phyloP scores from a whole-genome alignment of 2,113 vertebrate genomes.

The Podarcis raffonei region DNA sequence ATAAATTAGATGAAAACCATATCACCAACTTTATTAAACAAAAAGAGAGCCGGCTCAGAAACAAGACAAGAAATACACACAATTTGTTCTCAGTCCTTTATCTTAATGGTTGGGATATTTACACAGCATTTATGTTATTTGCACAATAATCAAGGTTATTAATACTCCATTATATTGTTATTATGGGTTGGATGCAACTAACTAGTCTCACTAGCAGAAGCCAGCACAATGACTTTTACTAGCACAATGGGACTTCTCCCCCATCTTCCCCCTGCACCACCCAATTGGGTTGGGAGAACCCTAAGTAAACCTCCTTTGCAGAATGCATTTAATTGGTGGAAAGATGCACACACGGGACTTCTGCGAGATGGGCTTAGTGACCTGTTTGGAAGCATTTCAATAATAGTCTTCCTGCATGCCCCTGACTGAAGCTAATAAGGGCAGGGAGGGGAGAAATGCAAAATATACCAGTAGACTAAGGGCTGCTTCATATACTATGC shows the following conservation, averaged over 20 bases:
- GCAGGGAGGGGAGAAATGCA: not conserved
- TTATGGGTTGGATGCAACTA: too few relatives aligned
- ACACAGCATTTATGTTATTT: not conserved
- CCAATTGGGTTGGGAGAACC: too few relatives aligned
- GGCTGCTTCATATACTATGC: not conserved
- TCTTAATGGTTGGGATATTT: not conserved
- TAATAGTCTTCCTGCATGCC: not conserved
- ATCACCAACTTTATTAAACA: not conserved
- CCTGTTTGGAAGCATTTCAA: not conserved
- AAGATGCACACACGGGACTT: too few relatives aligned
- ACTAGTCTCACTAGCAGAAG: too few relatives aligned
- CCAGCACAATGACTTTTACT: too few relatives aligned
- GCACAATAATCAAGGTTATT: slow-evolving; percentile 26
- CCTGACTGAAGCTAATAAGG: not conserved
- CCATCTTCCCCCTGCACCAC: too few relatives aligned
- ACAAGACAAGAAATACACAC: not conserved
- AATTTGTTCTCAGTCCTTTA: not conserved
- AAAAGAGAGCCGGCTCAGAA: not conserved
- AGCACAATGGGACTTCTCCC: too few relatives aligned
- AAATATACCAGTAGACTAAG: not conserved
- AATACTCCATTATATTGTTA: not conserved
- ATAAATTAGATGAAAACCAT: not conserved
- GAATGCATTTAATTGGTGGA: not conserved
- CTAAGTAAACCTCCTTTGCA: not conserved
- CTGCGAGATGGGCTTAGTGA: not conserved